Conservation (phyloP, 2,888 invertebrate species). For the Spodoptera picta region DNA sequence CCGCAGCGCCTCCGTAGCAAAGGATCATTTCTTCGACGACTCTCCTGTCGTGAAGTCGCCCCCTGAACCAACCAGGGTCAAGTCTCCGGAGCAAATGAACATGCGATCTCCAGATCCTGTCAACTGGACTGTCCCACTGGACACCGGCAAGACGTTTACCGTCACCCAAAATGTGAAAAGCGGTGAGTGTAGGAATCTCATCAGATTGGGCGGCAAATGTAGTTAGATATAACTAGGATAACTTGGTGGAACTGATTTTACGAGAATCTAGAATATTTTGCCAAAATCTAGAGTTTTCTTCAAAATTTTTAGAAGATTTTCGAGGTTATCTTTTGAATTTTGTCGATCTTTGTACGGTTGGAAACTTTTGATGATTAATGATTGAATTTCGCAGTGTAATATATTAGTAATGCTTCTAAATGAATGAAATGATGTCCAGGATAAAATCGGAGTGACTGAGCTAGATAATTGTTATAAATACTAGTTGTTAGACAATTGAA, state of each 20-base stretch:
- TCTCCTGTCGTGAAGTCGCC: conserved; percentile 95
- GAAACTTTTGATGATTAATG: background rate
- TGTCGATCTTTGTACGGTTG: background rate
- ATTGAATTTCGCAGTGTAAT: background rate
- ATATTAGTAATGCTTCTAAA: conserved; percentile 3
- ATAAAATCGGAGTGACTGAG: conserved; percentile 25
- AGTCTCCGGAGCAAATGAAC: conserved; percentile 97
- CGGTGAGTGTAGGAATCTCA: conserved; percentile 82
- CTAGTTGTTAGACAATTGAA: conserved; percentile 3
- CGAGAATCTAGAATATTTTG: conserved; percentile 19
- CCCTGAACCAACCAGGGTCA: conserved; percentile 97
- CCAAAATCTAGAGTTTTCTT: background rate
- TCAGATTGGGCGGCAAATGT: conserved; percentile 72
- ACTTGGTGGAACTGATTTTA: conserved; percentile 59
- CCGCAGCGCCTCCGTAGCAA: conserved; percentile 86
- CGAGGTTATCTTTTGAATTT: background rate
- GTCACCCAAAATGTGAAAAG: conserved; percentile 96
- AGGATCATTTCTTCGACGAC: conserved; percentile 87
- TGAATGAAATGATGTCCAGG: conserved; percentile 1
- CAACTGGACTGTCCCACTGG: conserved; percentile 97
- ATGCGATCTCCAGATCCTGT: conserved; percentile 98
- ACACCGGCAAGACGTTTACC: conserved; percentile 97
- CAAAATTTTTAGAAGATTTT: background rate
- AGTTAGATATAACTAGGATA: conserved; percentile 57
- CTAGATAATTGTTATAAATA: conserved; percentile 4